Conservation (phyloP, 92 coral and sea anemone genomes). For the Paramuricea clavata region DNA sequence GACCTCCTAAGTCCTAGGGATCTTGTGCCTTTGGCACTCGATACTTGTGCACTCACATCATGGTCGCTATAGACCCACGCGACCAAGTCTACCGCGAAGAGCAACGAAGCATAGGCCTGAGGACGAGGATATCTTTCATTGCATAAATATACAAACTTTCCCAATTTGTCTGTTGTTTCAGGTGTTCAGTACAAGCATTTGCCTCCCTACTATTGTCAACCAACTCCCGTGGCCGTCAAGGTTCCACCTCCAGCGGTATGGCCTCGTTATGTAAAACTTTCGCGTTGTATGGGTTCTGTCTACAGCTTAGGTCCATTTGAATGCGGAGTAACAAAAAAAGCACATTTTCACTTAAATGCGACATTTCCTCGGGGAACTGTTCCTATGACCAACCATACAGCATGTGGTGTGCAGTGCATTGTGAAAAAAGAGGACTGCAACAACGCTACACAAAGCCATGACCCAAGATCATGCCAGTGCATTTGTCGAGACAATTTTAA, state of each 20-base stretch:
- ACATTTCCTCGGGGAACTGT: not conserved
- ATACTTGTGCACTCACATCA: too few relatives aligned
- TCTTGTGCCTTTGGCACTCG: too few relatives aligned
- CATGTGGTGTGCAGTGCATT: not conserved
- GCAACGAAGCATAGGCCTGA: too few relatives aligned
- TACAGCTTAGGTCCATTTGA: not conserved
- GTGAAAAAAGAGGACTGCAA: not conserved
- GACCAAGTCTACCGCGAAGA: too few relatives aligned
- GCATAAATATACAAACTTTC: too few relatives aligned
- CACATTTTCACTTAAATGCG: not conserved
- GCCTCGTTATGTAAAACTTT: constrained; percentile 9
- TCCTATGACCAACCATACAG: constrained; percentile 9
- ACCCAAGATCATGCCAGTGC: not conserved
- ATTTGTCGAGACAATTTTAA: not conserved
- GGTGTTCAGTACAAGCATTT: too few relatives aligned
- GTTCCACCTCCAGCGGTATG: not conserved
- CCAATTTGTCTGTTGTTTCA: too few relatives aligned
- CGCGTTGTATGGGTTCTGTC: constrained; percentile 23
- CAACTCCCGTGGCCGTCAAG: constrained; percentile 10
- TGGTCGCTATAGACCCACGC: too few relatives aligned
- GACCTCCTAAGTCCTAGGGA: too few relatives aligned
- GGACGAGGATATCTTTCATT: too few relatives aligned
- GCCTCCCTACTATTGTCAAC: not conserved
- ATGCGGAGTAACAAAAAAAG: not conserved
- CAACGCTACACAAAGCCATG: not conserved